Evolutionary conservation across 2,797 vertebrate genomes (phyloP).

Genomic region (Anomalospiza imberbis): DNA sequence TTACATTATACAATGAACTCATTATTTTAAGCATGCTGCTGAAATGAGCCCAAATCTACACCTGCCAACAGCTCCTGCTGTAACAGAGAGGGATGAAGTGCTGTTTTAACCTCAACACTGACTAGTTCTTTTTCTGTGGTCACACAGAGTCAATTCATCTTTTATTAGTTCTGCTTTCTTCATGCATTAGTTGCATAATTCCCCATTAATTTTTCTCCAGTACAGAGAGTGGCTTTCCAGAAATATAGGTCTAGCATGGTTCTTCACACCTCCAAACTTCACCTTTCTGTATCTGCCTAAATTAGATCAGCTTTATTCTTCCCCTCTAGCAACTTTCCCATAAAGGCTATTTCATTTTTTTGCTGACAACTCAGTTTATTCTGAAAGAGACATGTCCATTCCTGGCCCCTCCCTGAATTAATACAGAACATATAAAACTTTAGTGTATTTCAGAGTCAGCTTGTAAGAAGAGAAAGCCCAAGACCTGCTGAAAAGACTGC

Average conservation of each 20-base stretch:
- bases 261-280: not conserved
- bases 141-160: not conserved
- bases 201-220: not conserved
- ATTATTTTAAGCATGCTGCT: not conserved
- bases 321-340: not conserved
- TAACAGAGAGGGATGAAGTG: not conserved
- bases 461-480: not conserved
- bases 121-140: not conserved
- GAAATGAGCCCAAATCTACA: not conserved
- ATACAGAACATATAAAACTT: not conserved
- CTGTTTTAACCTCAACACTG: not conserved
- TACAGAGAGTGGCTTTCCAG: not conserved
- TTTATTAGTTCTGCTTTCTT: not conserved
- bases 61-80: not conserved
- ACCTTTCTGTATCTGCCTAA: not conserved
- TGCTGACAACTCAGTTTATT: not conserved
- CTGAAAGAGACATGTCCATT: not conserved
- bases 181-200: not conserved
- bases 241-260: not conserved
- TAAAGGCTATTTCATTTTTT: not conserved
- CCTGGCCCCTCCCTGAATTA: not conserved
- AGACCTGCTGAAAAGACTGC: not conserved
- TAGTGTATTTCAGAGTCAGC: not conserved
- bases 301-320: not conserved
- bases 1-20: not conserved